Conservation (phyloP, 2,113 vertebrate genomes). For the Okapia johnstoni region DNA sequence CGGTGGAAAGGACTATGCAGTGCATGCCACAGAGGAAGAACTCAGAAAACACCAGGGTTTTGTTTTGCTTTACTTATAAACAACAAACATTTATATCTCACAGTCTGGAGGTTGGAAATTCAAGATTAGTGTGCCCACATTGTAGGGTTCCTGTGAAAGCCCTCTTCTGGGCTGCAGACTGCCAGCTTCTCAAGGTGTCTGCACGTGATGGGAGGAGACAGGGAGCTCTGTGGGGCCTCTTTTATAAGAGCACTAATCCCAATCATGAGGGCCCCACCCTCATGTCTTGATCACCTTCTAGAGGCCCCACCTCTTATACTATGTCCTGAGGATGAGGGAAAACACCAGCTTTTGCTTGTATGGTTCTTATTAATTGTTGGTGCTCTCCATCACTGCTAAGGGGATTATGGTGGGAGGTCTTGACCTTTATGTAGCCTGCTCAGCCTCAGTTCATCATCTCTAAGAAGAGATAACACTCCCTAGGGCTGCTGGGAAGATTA, state of each 20-base stretch:
- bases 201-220: fast-evolving
- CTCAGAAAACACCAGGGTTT: neutral
- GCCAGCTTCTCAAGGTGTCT: neutral
- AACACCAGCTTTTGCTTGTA: neutral
- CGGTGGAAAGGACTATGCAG: fast-evolving
- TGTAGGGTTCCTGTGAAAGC: neutral
- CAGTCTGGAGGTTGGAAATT: neutral
- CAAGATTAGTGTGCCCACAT: neutral
- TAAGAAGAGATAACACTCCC: no score
- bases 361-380: fast-evolving
- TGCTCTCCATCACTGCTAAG: neutral
- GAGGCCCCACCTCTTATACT: neutral
- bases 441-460: neutral
- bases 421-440: neutral
- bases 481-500: neutral
- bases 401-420: no score
- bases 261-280: neutral
- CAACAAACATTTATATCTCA: neutral
- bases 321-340: neutral
- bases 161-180: neutral
- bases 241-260: neutral
- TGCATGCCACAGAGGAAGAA: fast-evolving
- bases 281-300: neutral
- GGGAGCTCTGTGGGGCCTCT: neutral
- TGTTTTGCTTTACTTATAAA: neutral